Evolutionary conservation across 37 sponge, comb jelly and placozoan genomes (phyloP).

Genomic region (Chondrilla cf. caribensis): DNA sequence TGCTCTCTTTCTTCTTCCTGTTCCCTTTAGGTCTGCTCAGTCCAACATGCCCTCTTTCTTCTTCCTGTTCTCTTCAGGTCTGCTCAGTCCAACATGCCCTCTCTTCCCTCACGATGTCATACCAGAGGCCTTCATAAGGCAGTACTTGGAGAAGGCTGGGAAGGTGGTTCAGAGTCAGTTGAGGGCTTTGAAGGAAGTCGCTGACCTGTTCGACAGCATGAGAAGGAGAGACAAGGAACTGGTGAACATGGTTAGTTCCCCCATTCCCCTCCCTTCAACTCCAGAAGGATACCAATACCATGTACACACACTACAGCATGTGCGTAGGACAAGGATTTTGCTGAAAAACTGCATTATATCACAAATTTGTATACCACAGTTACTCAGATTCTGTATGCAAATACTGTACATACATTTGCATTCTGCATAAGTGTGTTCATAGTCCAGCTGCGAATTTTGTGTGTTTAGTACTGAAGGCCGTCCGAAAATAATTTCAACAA

Average conservation of each 20-base stretch:
- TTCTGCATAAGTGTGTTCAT: too few relatives aligned
- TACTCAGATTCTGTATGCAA: too few relatives aligned
- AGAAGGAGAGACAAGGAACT: conserved; percentile 47
- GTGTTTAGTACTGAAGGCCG: too few relatives aligned
- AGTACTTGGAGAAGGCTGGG: conserved; percentile 11
- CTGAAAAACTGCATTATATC: too few relatives aligned
- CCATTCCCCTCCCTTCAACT: not conserved
- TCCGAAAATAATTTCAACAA: too few relatives aligned
- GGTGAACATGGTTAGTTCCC: conserved; percentile 36
- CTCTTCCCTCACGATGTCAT: conserved; percentile 43
- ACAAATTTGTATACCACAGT: too few relatives aligned
- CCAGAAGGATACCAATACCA: not conserved
- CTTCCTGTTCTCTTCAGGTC: not conserved
- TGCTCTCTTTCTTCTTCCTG: too few relatives aligned
- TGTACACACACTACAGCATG: too few relatives aligned
- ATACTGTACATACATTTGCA: too few relatives aligned
- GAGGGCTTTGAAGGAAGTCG: not conserved
- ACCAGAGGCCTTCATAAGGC: conserved; percentile 44
- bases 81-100: not conserved
- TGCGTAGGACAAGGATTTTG: too few relatives aligned
- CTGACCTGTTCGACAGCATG: conserved; percentile 67
- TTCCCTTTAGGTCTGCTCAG: too few relatives aligned
- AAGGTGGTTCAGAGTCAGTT: conserved; percentile 4
- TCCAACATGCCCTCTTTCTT: not conserved
- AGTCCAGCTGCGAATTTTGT: too few relatives aligned